Base-by-base conservation (phyloP, 2,888 invertebrate species). In the Blastobasis lacticolella region DNA sequence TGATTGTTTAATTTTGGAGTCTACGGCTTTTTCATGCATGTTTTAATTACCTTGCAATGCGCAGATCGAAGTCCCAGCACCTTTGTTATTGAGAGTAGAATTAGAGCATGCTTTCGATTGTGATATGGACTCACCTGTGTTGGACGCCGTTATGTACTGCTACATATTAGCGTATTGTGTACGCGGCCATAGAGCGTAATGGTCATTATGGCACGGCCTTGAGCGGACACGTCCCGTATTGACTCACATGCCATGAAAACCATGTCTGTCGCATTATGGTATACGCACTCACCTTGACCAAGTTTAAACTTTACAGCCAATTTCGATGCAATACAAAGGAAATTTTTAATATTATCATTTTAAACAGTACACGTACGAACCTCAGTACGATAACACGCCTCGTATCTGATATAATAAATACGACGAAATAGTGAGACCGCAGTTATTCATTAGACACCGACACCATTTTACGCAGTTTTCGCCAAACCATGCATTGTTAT, bases 1-100 rank as follows among this genome's bases (percentile, higher is more conserved):
- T 82, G 80, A 67, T 66, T 72, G 75, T 82, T 86, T 85, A 85
- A 81, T 81, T 82, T 85, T 86, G 86, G 85, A 86, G 82, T 77
- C 72, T 74, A 77, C 69, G 71, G 63, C 59, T 67, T 63, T 23
- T 59, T 59, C 82, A 81, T 83, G 83, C 85, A 75, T 54, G 49
- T 58, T 58, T 52, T 49, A 53, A 48, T 79, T 83, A 86, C 84
- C 84, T 83, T 68, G 59, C 63, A 61, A 63, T 62, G 60, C 57
- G 64, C 61, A 68, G 71, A 62, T 64, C 59, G 74, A 69, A 71
- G 75, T 63, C 72, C 87, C 86, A 75, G 76, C 78, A 84, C 85
- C 83, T 63, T 23, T 67, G 69, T 81, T 81, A 78, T 70, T 60
- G 53, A 61, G 56, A 61, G 49, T 57, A 57, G 64, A 62, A 59